Percentiles rank a stretch among this genome's conserved stretches.
These are phyloP conservation scores for Anguilla marmorata DNA, from an alignment of 2,797 vertebrate genomes.

Conservation along the genomic window DNA sequence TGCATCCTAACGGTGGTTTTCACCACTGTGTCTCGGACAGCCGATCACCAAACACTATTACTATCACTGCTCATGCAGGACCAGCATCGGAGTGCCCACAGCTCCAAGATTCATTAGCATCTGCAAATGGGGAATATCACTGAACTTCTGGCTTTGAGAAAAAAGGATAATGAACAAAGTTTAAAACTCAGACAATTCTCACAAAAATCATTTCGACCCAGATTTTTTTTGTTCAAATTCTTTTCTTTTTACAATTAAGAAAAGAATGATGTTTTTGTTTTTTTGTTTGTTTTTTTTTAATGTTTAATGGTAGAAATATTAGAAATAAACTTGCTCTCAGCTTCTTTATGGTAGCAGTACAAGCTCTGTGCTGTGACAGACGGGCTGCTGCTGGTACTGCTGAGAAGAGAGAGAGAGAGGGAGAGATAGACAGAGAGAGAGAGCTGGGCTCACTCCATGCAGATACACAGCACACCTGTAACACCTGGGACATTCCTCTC, in stretches of 20 bases:
- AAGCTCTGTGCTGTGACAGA: neutral
- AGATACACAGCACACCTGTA: neutral
- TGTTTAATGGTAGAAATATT: neutral
- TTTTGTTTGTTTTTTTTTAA: neutral
- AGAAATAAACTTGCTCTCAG: neutral
- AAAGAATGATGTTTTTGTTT: neutral
- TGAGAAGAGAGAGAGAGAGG: neutral
- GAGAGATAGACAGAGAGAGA: neutral
- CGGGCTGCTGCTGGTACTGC: neutral
- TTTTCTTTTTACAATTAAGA: neutral
- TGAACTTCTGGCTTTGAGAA: conserved; percentile 4
- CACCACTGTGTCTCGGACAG: conserved; percentile 12
- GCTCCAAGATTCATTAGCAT: conserved; percentile 1
- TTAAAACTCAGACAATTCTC: neutral
- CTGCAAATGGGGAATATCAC: neutral
- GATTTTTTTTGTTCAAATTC: neutral
- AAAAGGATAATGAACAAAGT: neutral
- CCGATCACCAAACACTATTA: neutral
- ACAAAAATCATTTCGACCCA: neutral
- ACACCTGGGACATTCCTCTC: neutral
- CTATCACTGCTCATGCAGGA: conserved; percentile 8
- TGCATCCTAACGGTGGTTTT: conserved; percentile 9
- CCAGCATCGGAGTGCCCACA: conserved; percentile 2
- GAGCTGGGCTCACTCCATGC: neutral
- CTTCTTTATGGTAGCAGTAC: neutral